phyloP scores from a whole-genome alignment of 2,888 invertebrate species.

The Habroteleia sp. region DNA sequence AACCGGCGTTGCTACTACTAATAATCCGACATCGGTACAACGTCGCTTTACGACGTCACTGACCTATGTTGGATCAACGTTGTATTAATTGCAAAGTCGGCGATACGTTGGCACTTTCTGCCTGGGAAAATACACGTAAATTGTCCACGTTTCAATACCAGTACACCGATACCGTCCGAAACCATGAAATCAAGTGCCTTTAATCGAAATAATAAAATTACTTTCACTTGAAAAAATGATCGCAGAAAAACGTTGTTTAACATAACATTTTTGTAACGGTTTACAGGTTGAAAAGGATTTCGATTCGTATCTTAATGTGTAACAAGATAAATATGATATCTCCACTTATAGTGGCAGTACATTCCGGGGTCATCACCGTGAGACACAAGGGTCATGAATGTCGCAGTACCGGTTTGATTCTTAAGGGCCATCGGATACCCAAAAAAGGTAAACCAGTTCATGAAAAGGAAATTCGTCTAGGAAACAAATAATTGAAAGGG shows the following conservation, averaged over 20 bases:
- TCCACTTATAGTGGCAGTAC: slow-evolving; percentile 57
- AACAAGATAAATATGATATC: slow-evolving; percentile 64
- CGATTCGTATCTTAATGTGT: slow-evolving; percentile 51
- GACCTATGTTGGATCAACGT: no score
- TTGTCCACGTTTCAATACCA: no score
- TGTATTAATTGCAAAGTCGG: no score
- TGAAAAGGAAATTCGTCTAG: slow-evolving; percentile 58
- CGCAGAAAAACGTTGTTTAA: slow-evolving; percentile 7
- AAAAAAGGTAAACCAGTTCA: slow-evolving; percentile 63
- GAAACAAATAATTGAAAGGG: slow-evolving; percentile 64
- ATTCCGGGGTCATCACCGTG: slow-evolving; percentile 74
- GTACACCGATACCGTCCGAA: no score
- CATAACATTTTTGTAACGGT: slow-evolving; percentile 36
- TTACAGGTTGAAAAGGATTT: slow-evolving; percentile 34
- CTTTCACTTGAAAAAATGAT: slow-evolving; percentile 15
- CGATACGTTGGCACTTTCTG: no score
- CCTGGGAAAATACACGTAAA: no score
- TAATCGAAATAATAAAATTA: slow-evolving; percentile 7
- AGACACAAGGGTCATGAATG: slow-evolving; percentile 75
- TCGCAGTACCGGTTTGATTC: slow-evolving; percentile 69
- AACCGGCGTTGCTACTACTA: no score
- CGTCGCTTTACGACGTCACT: no score
- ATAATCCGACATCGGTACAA: no score
- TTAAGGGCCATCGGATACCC: slow-evolving; percentile 62
- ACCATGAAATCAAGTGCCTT: no score